Evolutionary conservation across 2,113 vertebrate genomes (phyloP).

Genomic region (Clarias magur): DNA sequence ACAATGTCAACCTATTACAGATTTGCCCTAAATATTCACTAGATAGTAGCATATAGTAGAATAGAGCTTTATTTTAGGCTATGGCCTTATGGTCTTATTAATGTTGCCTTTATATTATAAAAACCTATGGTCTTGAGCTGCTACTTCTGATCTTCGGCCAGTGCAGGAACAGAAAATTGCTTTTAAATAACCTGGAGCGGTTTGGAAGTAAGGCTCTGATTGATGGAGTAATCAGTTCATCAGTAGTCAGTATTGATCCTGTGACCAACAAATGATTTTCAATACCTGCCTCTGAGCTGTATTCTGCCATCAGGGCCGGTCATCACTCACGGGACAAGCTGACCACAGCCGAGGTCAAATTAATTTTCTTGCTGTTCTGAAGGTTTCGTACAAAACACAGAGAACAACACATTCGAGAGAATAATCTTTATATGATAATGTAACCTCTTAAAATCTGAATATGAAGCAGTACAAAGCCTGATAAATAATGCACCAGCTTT

Average conservation of each 20-base stretch:
- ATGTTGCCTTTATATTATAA: background rate
- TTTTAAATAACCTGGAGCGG: background rate
- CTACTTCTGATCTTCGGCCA: background rate
- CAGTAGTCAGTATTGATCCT: constrained; percentile 60
- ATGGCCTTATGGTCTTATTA: background rate
- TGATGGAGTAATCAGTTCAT: constrained; percentile 67
- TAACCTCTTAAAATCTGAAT: constrained; percentile 16
- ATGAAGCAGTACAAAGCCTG: constrained; percentile 4
- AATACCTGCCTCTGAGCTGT: constrained; percentile 8
- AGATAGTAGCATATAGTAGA: background rate
- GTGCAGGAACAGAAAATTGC: background rate
- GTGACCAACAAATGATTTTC: constrained; percentile 50
- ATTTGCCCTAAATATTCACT: background rate
- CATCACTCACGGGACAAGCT: constrained; percentile 5
- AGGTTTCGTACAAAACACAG: background rate
- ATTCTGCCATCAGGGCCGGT: background rate
- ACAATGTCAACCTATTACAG: background rate
- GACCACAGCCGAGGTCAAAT: background rate
- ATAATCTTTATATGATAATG: background rate
- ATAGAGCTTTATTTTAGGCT: background rate
- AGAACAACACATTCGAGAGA: background rate
- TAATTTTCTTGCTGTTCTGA: background rate
- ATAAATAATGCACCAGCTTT: constrained; percentile 29
- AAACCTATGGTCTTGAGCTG: no score
- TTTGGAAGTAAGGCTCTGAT: constrained; percentile 46